phyloP scores from a whole-genome alignment of 2,888 invertebrate genomes.

The Eristalinus sepulchralis region DNA sequence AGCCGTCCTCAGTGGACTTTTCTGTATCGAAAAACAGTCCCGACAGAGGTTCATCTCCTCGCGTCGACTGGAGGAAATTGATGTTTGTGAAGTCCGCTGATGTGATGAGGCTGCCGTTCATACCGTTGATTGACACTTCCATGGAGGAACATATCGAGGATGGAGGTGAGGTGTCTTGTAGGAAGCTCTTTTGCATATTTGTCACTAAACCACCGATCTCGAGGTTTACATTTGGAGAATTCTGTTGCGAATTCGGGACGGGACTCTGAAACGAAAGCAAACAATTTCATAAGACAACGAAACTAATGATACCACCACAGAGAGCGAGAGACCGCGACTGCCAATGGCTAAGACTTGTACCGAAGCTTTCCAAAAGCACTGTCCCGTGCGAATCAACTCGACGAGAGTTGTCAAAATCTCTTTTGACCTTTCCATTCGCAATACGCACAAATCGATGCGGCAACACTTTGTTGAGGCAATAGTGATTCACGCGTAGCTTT shows the following conservation, averaged over 20 bases:
- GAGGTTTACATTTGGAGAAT: slow-evolving; percentile 75
- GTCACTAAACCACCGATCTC: slow-evolving; percentile 80
- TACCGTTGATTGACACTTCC: slow-evolving; percentile 77
- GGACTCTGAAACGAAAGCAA: slow-evolving; percentile 43
- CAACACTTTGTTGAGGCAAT: neutral
- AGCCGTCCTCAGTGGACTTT: slow-evolving; percentile 74
- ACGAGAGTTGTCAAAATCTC: slow-evolving; percentile 47
- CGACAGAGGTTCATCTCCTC: slow-evolving; percentile 72
- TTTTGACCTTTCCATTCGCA: slow-evolving; percentile 59
- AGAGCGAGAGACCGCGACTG: neutral
- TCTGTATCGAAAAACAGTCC: slow-evolving; percentile 72
- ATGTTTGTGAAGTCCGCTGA: slow-evolving; percentile 79
- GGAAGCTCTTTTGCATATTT: slow-evolving; percentile 79
- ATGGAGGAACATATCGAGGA: slow-evolving; percentile 79
- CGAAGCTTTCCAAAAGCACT: slow-evolving; percentile 51
- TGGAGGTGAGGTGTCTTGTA: slow-evolving; percentile 80
- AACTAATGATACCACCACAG: neutral
- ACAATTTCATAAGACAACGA: neutral
- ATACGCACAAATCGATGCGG: neutral
- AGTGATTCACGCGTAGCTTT: slow-evolving; percentile 4
- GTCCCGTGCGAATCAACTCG: slow-evolving; percentile 52
- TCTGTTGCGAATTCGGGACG: slow-evolving; percentile 52
- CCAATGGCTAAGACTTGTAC: slow-evolving; percentile 14
- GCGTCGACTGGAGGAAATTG: slow-evolving; percentile 78
- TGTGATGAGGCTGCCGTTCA: slow-evolving; percentile 80